These are phyloP conservation scores for Cephus spinipes DNA, from an alignment of 2,888 invertebrate genomes.

Conservation along the genomic window DNA sequence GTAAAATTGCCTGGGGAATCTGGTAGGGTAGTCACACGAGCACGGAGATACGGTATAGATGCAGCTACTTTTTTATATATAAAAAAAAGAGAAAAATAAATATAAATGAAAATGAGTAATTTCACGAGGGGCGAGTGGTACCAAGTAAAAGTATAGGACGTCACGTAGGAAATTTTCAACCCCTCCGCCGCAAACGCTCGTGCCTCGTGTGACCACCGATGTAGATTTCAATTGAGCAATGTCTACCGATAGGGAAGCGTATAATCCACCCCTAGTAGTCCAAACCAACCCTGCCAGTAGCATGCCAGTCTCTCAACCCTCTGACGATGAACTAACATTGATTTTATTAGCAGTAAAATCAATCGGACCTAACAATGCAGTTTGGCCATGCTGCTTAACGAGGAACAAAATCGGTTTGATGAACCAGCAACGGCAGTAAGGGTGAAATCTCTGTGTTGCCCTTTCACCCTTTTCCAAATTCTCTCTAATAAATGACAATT, in stretches of 20 bases:
- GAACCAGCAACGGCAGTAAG: neutral
- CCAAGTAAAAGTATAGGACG: neutral
- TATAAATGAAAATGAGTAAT: neutral
- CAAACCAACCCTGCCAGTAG: neutral
- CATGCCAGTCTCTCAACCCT: conserved; percentile 8
- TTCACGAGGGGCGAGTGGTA: neutral
- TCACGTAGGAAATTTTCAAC: neutral
- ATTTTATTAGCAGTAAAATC: conserved; percentile 50
- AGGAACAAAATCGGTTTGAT: conserved; percentile 30
- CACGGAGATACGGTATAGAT: neutral
- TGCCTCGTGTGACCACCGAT: conserved; percentile 46
- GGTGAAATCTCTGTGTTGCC: neutral
- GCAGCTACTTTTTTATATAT: neutral
- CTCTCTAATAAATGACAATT: neutral
- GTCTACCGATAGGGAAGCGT: conserved; percentile 47
- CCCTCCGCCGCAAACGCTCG: conserved; percentile 23
- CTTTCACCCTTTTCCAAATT: neutral
- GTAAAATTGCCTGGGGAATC: neutral
- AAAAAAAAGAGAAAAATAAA: neutral
- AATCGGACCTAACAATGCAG: conserved; percentile 37
- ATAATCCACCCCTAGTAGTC: conserved; percentile 42
- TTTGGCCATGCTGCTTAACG: conserved; percentile 30
- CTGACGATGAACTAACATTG: conserved; percentile 45
- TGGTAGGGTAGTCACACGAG: neutral
- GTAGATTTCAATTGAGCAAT: conserved; percentile 57